These are phyloP conservation scores for Caerostris darwini DNA, from an alignment of 1,140 invertebrate genomes.

Conservation along the genomic window DNA sequence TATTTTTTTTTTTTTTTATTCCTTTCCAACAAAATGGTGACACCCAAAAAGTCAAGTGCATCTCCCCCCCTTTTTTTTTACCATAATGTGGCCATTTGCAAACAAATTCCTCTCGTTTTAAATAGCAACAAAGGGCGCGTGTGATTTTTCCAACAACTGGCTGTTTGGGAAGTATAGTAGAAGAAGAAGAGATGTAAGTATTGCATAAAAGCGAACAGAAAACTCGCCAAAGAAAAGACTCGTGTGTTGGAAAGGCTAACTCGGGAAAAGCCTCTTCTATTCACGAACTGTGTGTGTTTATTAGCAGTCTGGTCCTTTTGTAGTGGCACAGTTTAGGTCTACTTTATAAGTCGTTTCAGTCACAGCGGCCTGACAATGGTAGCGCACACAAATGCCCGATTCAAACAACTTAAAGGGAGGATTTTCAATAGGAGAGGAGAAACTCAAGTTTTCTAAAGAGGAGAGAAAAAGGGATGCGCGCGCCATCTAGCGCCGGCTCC, in stretches of 20 bases:
- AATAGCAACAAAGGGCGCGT: constrained; percentile 40
- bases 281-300: constrained; percentile 58
- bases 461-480: constrained; percentile 15
- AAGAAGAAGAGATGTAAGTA: neutral
- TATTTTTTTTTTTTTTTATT: neutral
- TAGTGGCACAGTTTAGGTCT: constrained; percentile 73
- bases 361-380: constrained; percentile 54
- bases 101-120: constrained; percentile 63
- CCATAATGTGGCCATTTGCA: constrained; percentile 64
- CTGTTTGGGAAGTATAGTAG: neutral
- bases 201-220: constrained; percentile 65
- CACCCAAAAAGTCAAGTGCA: constrained; percentile 33
- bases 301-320: constrained; percentile 61
- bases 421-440: constrained; percentile 56
- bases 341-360: constrained; percentile 69
- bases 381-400: constrained; percentile 66
- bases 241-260: constrained; percentile 24
- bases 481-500: constrained; percentile 60
- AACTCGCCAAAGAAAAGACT: constrained; percentile 53
- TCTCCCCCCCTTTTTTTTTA: too few relatives aligned
- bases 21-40: neutral
- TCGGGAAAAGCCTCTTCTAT: constrained; percentile 41
- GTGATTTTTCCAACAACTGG: constrained; percentile 57
- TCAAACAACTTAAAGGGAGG: constrained; percentile 58
- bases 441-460: constrained; percentile 57